A percentile compares a stretch with the other conserved stretches of the same genome.
These are phyloP conservation scores for Troides oblongomaculatus DNA, from an alignment of 2,888 invertebrate genomes.

Conservation along the genomic window DNA sequence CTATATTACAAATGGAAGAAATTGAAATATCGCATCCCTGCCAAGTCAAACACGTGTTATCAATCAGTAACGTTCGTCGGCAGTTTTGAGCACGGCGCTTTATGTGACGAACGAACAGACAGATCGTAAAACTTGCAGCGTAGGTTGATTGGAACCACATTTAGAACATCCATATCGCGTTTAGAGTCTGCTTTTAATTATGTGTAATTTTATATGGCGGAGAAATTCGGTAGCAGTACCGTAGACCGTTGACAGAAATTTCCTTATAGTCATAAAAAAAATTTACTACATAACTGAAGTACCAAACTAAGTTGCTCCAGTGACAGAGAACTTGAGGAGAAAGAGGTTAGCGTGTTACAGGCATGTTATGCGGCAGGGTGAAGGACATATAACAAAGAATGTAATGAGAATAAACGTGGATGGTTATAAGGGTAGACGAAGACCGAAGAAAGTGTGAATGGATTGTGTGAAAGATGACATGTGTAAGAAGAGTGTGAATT, in stretches of 20 bases:
- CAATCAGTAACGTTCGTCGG: conserved; percentile 61
- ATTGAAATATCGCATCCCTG: conserved; percentile 27
- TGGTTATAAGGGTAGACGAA: no score
- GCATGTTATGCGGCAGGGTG: no score
- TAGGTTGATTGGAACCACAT: conserved; percentile 73
- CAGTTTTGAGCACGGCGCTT: conserved; percentile 57
- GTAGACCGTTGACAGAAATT: not conserved
- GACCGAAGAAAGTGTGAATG: no score
- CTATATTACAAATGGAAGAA: conserved; percentile 1
- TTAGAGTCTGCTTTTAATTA: conserved; percentile 69
- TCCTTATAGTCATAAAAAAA: not conserved
- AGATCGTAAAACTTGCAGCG: conserved; percentile 68
- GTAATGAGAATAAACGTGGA: no score
- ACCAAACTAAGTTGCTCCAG: no score
- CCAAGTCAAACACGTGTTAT: conserved; percentile 64
- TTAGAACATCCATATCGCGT: conserved; percentile 56
- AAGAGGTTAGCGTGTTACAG: no score
- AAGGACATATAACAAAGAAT: no score
- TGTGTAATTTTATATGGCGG: conserved; percentile 53
- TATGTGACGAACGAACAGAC: conserved; percentile 64
- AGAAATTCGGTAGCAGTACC: conserved; percentile 26
- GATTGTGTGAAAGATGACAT: no score
- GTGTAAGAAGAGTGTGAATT: no score
- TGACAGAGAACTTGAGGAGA: no score
- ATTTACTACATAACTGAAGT: no score